Base-by-base conservation (phyloP, 1,140 invertebrate genomes). In the Zophobas atratus region DNA sequence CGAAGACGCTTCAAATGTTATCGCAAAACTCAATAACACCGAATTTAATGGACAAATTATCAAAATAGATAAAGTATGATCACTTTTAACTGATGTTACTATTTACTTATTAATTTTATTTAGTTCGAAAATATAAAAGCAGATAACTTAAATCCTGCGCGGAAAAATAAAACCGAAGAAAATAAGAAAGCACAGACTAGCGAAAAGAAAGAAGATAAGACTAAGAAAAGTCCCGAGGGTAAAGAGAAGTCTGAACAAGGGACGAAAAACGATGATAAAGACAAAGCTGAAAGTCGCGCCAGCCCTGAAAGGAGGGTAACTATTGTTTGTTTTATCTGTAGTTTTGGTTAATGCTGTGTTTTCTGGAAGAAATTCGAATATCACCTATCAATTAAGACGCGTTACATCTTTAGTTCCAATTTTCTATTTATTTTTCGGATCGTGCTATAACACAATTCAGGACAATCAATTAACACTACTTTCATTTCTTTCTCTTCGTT, bases 41-140 rank as follows among this genome's bases (percentile, higher is more conserved):
- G 95, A 98, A 87, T 88, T 98, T 34, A 96, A 98, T 87, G 97
- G 96, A 2, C 92, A 95, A 77, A 95, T 97, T 86, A 98, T 99
- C 83, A 95, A 94, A 4, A 96, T 98, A 55, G 96, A 98, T 87
- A 95, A 95, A 87, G 96, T 94, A 71, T 49, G 33, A 8, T 5
- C 33, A 67, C 36, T 34, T 75, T 48, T 55, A 46, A 60, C 33
- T 70, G 20, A 35, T 46, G 39, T 73, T 20, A 35, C 56, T 56
- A 36, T 32, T 70, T 70, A 70, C 33, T 32, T 48, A 48, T 39
- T 20, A 3, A 48, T 33, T 53, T 72, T 80, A 63, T 72, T 51
- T 72, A 63, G 70, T 56, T 56, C 72, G 51, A 55, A 6, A 35
- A 34, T 53, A 33, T 71, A 35, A 73, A 67, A 77, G 35, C 48